Percentiles rank a stretch among this genome's conserved stretches.
Evolutionary conservation across 2,113 vertebrate species (phyloP).

Genomic region (Aegotheles bennettii): DNA sequence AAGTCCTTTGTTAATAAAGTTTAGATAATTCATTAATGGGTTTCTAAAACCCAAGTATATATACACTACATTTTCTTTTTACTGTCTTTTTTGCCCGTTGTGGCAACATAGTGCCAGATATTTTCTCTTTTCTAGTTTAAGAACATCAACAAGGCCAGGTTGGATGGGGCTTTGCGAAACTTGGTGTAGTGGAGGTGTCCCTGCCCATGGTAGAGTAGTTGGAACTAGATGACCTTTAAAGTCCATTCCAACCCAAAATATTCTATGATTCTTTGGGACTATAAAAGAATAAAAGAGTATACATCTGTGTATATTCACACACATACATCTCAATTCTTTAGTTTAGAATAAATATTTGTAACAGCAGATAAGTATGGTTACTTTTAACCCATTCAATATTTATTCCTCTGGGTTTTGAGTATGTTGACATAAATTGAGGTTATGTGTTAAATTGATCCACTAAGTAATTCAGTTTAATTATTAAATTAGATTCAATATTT

Average conservation of each 20-base stretch:
- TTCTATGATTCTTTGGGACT: too few species aligned
- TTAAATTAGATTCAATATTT: constrained; percentile 83
- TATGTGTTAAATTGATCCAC: constrained; percentile 71
- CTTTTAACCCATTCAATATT: constrained; percentile 66
- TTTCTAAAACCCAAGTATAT: background rate
- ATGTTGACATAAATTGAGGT: constrained; percentile 56
- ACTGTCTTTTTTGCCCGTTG: background rate
- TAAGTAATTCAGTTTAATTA: constrained; percentile 79
- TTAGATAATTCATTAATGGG: background rate
- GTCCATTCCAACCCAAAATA: too few species aligned
- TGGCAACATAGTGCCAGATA: background rate
- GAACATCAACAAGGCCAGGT: background rate
- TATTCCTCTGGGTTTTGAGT: constrained; percentile 50
- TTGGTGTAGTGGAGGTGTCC: too few species aligned
- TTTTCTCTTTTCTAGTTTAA: background rate
- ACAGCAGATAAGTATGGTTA: background rate
- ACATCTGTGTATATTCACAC: background rate
- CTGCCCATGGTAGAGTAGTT: too few species aligned
- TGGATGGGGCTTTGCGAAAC: too few species aligned
- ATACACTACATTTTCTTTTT: background rate
- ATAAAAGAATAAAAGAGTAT: background rate
- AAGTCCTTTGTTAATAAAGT: background rate
- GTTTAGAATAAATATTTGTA: background rate
- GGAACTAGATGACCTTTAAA: too few species aligned
- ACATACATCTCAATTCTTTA: background rate